These are phyloP conservation scores for Sussaba pulchella DNA, from an alignment of 2,888 invertebrate genomes.

Conservation along the genomic window DNA sequence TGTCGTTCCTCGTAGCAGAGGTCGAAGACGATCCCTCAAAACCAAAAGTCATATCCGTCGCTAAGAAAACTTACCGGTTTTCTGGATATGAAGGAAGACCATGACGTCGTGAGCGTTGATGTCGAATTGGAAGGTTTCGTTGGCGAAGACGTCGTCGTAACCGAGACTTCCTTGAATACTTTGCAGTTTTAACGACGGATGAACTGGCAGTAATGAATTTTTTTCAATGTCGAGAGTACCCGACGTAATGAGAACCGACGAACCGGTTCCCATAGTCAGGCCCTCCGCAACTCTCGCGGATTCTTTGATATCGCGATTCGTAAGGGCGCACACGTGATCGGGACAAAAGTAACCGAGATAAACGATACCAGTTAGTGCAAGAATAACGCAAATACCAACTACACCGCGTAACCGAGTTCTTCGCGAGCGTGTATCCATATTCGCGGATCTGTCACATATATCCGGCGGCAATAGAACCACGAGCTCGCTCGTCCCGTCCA, in stretches of 20 bases:
- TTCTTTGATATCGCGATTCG: constrained; percentile 86
- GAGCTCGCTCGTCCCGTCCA: constrained; percentile 76
- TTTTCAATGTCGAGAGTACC: constrained; percentile 77
- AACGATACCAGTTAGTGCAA: constrained; percentile 94
- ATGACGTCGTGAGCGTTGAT: constrained; percentile 98
- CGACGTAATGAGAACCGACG: constrained; percentile 73
- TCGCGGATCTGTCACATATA: constrained; percentile 71
- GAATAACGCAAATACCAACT: constrained; percentile 92
- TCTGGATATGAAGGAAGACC: constrained; percentile 99
- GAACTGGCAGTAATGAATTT: constrained; percentile 77
- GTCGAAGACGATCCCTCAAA: too few species aligned
- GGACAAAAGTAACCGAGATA: constrained; percentile 96
- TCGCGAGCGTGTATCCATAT: constrained; percentile 92
- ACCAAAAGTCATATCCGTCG: too few species aligned
- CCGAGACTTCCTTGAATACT: constrained; percentile 87
- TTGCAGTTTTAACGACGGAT: constrained; percentile 80
- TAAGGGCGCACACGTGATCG: constrained; percentile 93
- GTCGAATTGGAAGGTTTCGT: constrained; percentile 95
- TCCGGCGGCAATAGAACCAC: constrained; percentile 63
- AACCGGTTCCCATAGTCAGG: constrained; percentile 71
- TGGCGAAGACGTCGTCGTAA: constrained; percentile 92
- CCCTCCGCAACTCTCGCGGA: constrained; percentile 77
- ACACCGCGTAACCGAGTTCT: constrained; percentile 90
- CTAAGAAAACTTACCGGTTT: constrained; percentile 89
- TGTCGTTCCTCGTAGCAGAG: too few species aligned